A percentile compares a stretch with the other conserved stretches of the same genome.
Conservation (phyloP, 2,797 vertebrate genomes). For the Spinibarbus caldwelli region DNA sequence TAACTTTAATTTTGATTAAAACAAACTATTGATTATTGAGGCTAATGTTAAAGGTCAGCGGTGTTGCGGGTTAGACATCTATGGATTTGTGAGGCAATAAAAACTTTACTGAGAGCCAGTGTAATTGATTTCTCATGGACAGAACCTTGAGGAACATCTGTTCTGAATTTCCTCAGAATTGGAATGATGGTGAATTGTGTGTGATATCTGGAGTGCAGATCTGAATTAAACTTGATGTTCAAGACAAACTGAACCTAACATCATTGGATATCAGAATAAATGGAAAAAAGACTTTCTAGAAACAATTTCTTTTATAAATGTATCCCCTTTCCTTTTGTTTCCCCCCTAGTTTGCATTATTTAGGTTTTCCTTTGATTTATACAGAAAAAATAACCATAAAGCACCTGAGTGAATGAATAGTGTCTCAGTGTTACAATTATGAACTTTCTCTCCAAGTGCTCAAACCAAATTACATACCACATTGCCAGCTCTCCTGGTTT, state of each 20-base stretch:
- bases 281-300: background rate
- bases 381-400: background rate
- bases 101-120: background rate
- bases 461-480: constrained; percentile 35
- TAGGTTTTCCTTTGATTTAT: background rate
- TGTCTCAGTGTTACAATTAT: background rate
- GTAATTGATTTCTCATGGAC: constrained; percentile 42
- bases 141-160: constrained; percentile 35
- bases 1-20: background rate
- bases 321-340: background rate
- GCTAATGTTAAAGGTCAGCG: constrained; percentile 1
- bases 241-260: constrained; percentile 5
- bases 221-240: constrained; percentile 14
- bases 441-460: constrained; percentile 4
- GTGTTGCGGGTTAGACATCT: background rate
- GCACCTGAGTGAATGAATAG: background rate
- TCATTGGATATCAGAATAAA: background rate
- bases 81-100: constrained; percentile 10
- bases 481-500: constrained; percentile 42
- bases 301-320: background rate
- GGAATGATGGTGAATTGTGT: constrained; percentile 13
- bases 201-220: constrained; percentile 22
- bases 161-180: constrained; percentile 30
- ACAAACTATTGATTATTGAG: background rate
- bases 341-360: background rate